Percentiles rank a stretch among this genome's conserved stretches.
These are phyloP conservation scores for Neosalanx taihuensis DNA, from an alignment of 2,797 vertebrate species.

Conservation along the genomic window DNA sequence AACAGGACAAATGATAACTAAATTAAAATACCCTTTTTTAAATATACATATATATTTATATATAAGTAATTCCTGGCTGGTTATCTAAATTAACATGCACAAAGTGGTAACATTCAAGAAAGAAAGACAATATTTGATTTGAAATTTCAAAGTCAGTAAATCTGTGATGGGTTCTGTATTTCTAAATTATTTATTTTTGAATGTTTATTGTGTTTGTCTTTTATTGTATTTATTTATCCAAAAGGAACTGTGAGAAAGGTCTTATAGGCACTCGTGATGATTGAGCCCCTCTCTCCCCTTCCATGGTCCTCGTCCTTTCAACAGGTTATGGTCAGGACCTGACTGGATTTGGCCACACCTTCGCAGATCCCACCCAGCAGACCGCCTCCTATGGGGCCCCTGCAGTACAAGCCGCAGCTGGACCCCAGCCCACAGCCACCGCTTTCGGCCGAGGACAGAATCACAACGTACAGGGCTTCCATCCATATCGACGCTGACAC, in stretches of 20 bases:
- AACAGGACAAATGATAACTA: neutral
- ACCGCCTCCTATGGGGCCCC: constrained; percentile 87
- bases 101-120: constrained; percentile 7
- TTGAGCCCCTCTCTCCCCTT: neutral
- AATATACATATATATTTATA: no score
- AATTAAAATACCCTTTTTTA: neutral
- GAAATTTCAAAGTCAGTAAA: constrained; percentile 6
- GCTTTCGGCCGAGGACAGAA: constrained; percentile 97
- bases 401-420: constrained; percentile 83
- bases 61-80: neutral
- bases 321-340: constrained; percentile 98
- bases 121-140: constrained; percentile 30
- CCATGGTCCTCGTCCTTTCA: constrained; percentile 17
- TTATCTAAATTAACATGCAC: neutral
- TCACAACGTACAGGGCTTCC: constrained; percentile 99
- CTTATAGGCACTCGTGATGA: neutral
- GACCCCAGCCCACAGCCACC: constrained; percentile 80
- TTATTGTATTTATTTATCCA: neutral
- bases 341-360: constrained; percentile 93
- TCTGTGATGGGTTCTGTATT: neutral
- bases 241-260: constrained; percentile 17
- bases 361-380: constrained; percentile 93
- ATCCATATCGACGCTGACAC: constrained; percentile 94
- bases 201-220: neutral
- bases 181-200: neutral